Conservation (phyloP, 2,888 invertebrate species). For the Aquatica leii region DNA sequence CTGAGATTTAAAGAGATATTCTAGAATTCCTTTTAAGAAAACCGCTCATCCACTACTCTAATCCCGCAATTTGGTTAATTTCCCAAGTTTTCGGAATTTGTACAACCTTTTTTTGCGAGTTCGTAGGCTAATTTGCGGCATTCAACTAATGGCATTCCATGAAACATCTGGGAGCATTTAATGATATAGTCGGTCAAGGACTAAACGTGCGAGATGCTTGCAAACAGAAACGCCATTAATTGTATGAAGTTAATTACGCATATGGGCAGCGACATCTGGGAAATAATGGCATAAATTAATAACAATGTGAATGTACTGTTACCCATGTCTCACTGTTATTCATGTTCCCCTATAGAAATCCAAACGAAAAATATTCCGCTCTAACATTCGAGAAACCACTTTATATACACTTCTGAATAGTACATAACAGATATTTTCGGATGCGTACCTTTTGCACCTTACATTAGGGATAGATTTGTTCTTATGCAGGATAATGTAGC, state of each 20-base stretch:
- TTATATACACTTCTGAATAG: no score
- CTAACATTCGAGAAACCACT: no score
- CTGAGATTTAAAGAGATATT: conserved; percentile 24
- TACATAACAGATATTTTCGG: no score
- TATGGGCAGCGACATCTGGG: no score
- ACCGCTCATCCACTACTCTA: conserved; percentile 34
- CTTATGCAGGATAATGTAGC: no score
- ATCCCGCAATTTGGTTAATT: conserved; percentile 31
- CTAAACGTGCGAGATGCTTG: no score
- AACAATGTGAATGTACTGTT: background rate
- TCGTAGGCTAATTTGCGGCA: conserved; percentile 40
- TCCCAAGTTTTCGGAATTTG: conserved; percentile 37
- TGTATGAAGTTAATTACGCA: background rate
- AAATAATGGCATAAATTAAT: no score
- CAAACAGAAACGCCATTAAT: background rate
- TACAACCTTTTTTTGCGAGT: conserved; percentile 34
- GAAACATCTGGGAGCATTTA: conserved; percentile 34
- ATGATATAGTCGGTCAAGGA: conserved; percentile 33
- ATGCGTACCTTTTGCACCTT: no score
- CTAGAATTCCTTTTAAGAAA: conserved; percentile 28
- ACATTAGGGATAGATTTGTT: no score
- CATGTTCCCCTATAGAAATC: no score
- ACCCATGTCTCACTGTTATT: no score
- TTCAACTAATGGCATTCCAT: conserved; percentile 34
- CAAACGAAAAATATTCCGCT: no score